phyloP scores from a whole-genome alignment of 2,888 invertebrate genomes.

The Rhyacophila evoluta region DNA sequence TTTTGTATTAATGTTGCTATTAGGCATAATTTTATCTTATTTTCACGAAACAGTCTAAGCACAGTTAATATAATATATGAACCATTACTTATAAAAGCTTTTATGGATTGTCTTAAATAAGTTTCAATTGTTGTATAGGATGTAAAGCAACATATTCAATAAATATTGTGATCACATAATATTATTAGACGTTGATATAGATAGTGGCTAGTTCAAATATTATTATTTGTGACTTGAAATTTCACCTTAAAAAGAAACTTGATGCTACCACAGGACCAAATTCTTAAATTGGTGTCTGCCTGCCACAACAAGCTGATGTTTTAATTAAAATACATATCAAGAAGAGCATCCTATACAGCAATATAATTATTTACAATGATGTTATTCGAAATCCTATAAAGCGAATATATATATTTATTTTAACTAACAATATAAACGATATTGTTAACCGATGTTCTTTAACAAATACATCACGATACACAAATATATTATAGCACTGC shows the following conservation, averaged over 20 bases:
- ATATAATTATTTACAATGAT: neutral
- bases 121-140: neutral
- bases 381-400: neutral
- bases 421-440: neutral
- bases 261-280: too few relatives aligned
- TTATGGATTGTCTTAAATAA: neutral
- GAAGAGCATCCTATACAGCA: neutral
- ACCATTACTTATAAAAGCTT: neutral
- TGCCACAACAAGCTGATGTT: too few relatives aligned
- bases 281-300: too few relatives aligned
- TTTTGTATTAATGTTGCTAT: neutral
- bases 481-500: neutral
- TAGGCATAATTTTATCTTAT: neutral
- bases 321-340: too few relatives aligned
- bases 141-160: neutral
- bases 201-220: too few relatives aligned
- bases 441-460: neutral
- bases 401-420: neutral
- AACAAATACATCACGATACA: neutral
- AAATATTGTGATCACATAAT: neutral
- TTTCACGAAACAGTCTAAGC: constrained; percentile 1
- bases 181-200: too few relatives aligned
- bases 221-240: too few relatives aligned
- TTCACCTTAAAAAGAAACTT: too few relatives aligned
- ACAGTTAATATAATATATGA: neutral